phyloP scores from a whole-genome alignment of 2,797 vertebrate species.

The Chelon auratus region DNA sequence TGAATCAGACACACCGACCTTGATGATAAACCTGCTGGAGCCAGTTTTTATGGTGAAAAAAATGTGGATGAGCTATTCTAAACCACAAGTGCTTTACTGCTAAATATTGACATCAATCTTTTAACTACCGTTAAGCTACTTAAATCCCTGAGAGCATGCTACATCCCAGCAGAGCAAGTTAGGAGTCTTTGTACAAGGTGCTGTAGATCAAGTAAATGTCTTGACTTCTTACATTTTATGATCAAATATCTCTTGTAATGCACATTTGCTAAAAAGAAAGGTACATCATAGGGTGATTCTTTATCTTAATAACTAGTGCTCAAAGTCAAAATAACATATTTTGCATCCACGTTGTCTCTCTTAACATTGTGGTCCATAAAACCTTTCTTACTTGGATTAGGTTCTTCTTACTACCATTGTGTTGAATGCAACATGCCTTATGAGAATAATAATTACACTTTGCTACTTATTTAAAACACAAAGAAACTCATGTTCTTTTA shows the following conservation, averaged over 20 bases:
- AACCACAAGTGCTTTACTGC: slow-evolving; percentile 45
- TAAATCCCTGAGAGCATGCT: slow-evolving; percentile 46
- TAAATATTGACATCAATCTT: slow-evolving; percentile 62
- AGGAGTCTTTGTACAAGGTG: slow-evolving; percentile 34
- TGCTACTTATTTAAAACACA: slow-evolving; percentile 17
- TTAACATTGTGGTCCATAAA: neutral
- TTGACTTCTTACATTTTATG: slow-evolving; percentile 17
- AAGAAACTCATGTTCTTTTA: slow-evolving; percentile 11
- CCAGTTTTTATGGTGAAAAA: slow-evolving; percentile 2
- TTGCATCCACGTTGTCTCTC: neutral
- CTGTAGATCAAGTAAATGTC: slow-evolving; percentile 21
- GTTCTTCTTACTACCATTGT: neutral
- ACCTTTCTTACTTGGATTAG: neutral
- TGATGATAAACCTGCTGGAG: slow-evolving; percentile 6
- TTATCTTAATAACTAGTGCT: too few species aligned
- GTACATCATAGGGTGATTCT: too few species aligned
- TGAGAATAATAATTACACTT: neutral
- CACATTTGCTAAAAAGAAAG: slow-evolving; percentile 1
- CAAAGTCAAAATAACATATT: neutral
- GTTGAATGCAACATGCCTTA: neutral
- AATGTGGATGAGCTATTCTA: slow-evolving; percentile 9
- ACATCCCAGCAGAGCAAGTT: slow-evolving; percentile 41
- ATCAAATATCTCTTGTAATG: slow-evolving; percentile 4
- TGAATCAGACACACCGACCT: slow-evolving; percentile 4
- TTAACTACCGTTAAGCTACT: slow-evolving; percentile 54